Base-by-base conservation (phyloP, 2,113 vertebrate species). In the Oplegnathus fasciatus region DNA sequence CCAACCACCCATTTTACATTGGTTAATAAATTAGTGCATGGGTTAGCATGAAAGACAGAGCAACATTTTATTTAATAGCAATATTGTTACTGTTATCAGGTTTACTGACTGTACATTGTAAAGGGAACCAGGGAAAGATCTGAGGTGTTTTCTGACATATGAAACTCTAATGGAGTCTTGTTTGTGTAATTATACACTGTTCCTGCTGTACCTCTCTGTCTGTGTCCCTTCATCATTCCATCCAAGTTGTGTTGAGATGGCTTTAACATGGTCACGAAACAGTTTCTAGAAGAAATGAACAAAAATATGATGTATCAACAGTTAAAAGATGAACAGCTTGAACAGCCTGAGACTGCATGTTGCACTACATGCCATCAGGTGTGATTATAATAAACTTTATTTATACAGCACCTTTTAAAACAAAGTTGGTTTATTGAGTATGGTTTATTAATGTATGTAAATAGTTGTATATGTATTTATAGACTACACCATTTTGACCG, bases 211-310 rank as follows among this genome's bases (percentile, higher is more conserved):
- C 97, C 95, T 95, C 7, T 91, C 0, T 46, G 88, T 95, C 86
- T 97, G 96, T 7, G 7, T 79, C 58, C 94, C 96, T 0, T 0
- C 6, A 57, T 99, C 98, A 0, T 37, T 0, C 98, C 98, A 99
- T 11, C 71, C 42, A 20, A 98, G 91, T 0, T 37, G 0, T 62
- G 78, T 58, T 14, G 95, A 93, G 58, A 95, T 93, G 28, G 81
- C 84, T 82, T 94, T 96, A 61, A 99, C 97, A 79, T 96, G 93
- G 1, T 7, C 2, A 17, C 52, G 78, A 86, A 99, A 98, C 78
- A 98, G 94, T 52, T 9, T 22, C 98, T 99, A 86, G 26, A 91
- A 87, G 28, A 87, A 84, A 82, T 1, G 32, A 69, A 28, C 22
- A 50, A 9, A 26, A 28, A 20, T 61, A 20, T 61, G 8, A 28